A percentile compares a stretch with the other conserved stretches of the same genome.
These are phyloP conservation scores for Carlito syrichta DNA, from an alignment of 2,113 vertebrate species.

Conservation along the genomic window DNA sequence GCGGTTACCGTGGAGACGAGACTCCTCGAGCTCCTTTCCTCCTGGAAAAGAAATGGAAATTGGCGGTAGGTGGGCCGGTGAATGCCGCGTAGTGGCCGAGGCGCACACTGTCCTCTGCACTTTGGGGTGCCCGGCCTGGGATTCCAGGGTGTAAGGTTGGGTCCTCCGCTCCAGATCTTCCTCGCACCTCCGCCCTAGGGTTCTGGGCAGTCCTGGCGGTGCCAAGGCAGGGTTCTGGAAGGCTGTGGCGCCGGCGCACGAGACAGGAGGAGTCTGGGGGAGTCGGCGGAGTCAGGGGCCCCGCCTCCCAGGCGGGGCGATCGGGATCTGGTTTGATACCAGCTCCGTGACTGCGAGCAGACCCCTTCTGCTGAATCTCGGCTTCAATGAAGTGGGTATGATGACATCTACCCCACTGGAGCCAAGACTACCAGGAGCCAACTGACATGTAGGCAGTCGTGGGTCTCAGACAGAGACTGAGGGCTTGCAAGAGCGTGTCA, in stretches of 20 bases:
- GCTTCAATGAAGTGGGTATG: background rate
- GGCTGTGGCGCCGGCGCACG: background rate
- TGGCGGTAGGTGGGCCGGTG: rapidly evolving
- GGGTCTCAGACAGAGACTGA: background rate
- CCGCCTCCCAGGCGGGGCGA: background rate
- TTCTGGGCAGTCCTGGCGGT: background rate
- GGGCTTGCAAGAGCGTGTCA: background rate
- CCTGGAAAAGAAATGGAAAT: background rate
- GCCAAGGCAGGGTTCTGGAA: background rate
- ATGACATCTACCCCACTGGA: background rate
- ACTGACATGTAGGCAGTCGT: background rate
- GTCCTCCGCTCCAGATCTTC: background rate
- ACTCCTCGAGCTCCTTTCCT: background rate
- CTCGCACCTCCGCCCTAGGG: rapidly evolving
- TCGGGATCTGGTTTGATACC: background rate
- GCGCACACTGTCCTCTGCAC: rapidly evolving
- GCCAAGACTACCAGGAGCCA: background rate
- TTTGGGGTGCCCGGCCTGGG: background rate
- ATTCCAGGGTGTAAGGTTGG: background rate
- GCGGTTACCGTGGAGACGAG: background rate
- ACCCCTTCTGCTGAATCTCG: background rate
- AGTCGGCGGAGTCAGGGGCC: background rate
- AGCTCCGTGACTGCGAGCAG: background rate
- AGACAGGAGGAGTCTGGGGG: background rate
- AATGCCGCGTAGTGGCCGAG: rapidly evolving